Conservation (phyloP, 2,888 invertebrate genomes). For the Frankliniella fusca region DNA sequence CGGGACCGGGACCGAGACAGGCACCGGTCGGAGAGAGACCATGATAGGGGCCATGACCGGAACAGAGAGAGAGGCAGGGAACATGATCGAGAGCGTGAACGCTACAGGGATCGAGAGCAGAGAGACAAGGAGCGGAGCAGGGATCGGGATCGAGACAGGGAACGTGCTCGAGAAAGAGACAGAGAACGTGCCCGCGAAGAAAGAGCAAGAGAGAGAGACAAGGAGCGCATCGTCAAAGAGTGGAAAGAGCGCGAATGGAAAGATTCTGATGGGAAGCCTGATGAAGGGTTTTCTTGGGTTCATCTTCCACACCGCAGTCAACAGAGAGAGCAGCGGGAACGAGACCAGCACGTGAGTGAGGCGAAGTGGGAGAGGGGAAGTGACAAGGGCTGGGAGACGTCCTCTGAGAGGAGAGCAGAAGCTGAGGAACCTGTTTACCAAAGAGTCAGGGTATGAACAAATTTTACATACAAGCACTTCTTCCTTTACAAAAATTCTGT, state of each 20-base stretch:
- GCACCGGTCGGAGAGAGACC: conserved; percentile 22
- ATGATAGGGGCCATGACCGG: conserved; percentile 32
- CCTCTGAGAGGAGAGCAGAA: conserved; percentile 46
- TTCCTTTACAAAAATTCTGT: conserved; percentile 27
- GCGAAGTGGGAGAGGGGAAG: conserved; percentile 45
- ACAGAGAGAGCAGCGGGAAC: conserved; percentile 18
- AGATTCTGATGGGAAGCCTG: conserved; percentile 41
- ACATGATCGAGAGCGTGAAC: not conserved
- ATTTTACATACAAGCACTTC: not conserved
- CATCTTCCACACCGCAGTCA: not conserved
- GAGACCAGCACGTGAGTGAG: conserved; percentile 43
- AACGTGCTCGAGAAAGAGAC: not conserved
- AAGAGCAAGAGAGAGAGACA: not conserved
- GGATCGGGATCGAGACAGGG: conserved; percentile 36
- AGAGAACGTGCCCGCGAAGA: not conserved
- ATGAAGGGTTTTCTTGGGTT: not conserved
- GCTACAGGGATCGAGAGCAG: not conserved
- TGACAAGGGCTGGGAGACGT: conserved; percentile 45
- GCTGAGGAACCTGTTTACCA: conserved; percentile 50
- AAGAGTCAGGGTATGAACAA: conserved; percentile 53
- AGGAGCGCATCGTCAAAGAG: conserved; percentile 46
- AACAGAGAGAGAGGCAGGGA: conserved; percentile 34
- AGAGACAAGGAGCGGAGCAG: conserved; percentile 32
- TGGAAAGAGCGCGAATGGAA: conserved; percentile 39
- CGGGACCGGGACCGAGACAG: conserved; percentile 11